A percentile compares a stretch with the other conserved stretches of the same genome.
Conservation (phyloP, 2,797 vertebrate genomes). For the Diplodus sargus region DNA sequence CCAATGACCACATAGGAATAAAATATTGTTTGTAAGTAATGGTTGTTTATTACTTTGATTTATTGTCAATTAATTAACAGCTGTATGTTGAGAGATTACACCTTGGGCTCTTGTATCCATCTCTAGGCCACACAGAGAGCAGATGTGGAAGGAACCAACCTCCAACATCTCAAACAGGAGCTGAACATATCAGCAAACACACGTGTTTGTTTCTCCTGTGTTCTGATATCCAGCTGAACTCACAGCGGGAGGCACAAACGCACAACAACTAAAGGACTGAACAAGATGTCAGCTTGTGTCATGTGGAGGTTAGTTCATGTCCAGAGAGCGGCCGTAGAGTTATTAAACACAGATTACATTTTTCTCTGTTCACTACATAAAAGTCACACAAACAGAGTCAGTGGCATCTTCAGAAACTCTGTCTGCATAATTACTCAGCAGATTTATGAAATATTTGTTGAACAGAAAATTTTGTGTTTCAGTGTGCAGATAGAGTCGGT, state of each 20-base stretch:
- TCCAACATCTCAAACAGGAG: neutral
- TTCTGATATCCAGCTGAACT: slow-evolving; percentile 39
- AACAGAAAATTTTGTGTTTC: neutral
- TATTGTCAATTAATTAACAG: no score
- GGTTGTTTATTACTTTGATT: no score
- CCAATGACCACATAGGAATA: no score
- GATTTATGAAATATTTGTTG: neutral
- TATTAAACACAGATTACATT: neutral
- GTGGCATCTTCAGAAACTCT: neutral
- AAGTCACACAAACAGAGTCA: neutral
- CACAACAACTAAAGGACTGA: slow-evolving; percentile 11
- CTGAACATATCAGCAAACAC: no score
- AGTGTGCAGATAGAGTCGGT: neutral
- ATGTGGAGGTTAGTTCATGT: slow-evolving; percentile 1
- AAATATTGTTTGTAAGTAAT: no score
- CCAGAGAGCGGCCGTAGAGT: neutral
- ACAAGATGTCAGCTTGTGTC: slow-evolving; percentile 17
- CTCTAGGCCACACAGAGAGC: neutral
- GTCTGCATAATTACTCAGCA: neutral
- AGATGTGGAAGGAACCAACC: neutral
- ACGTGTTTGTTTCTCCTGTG: neutral
- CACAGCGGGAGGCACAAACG: slow-evolving; percentile 19
- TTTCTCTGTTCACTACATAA: neutral
- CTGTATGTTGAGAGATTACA: neutral
- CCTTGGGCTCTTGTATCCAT: neutral